Percentiles rank a stretch among this genome's conserved stretches.
These are phyloP conservation scores for Celastrina argiolus DNA, from an alignment of 2,888 invertebrate species.

Conservation along the genomic window DNA sequence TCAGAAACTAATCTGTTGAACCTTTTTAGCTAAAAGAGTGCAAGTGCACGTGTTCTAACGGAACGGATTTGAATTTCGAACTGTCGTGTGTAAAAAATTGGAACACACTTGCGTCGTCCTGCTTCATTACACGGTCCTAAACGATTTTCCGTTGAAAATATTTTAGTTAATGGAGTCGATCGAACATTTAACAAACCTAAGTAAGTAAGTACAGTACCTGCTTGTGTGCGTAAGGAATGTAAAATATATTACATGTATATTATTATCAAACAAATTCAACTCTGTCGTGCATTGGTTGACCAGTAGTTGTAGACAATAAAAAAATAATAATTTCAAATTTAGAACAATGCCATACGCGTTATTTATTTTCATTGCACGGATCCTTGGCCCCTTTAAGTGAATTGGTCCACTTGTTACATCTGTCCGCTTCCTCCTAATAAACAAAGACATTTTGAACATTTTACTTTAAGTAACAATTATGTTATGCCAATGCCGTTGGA, in stretches of 20 bases:
- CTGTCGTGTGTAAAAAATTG: slow-evolving; percentile 16
- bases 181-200: no score
- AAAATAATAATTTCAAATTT: slow-evolving; percentile 2
- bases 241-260: no score
- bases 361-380: slow-evolving; percentile 21
- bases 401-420: slow-evolving; percentile 22
- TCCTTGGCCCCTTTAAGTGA: slow-evolving; percentile 22
- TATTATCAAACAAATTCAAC: background rate
- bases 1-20: slow-evolving; percentile 9
- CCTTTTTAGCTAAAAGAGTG: slow-evolving; percentile 17
- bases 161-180: no score
- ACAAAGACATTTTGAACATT: slow-evolving; percentile 13
- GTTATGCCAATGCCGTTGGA: background rate
- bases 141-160: slow-evolving; percentile 13
- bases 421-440: slow-evolving; percentile 18
- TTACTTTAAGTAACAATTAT: slow-evolving; percentile 5
- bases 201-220: no score
- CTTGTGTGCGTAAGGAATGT: no score
- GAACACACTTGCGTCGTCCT: slow-evolving; percentile 17
- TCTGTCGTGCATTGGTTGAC: background rate
- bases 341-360: slow-evolving; percentile 5
- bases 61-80: slow-evolving; percentile 31
- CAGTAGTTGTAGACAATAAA: slow-evolving; percentile 2
- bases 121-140: slow-evolving; percentile 14
- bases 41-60: slow-evolving; percentile 32